Conservation (phyloP, 1,140 invertebrate genomes). For the Aphelinus atriplicis region DNA sequence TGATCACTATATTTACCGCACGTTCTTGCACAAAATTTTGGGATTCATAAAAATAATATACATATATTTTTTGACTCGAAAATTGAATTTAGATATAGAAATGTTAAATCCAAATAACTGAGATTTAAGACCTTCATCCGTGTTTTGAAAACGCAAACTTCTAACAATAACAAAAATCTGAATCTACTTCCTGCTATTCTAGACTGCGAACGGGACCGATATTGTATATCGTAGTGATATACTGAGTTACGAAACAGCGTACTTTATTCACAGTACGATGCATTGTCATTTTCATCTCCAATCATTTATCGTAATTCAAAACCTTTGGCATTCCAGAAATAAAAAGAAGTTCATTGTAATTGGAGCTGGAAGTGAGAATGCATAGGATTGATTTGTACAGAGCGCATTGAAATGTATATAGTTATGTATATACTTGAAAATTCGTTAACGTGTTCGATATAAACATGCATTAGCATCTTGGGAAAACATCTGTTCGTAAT, state of each 20-base stretch:
- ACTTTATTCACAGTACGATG: constrained; percentile 5
- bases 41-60: too few species aligned
- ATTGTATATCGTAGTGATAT: constrained; percentile 13
- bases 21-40: too few species aligned
- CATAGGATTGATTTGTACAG: constrained; percentile 41
- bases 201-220: constrained; percentile 33
- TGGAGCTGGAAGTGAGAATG: constrained; percentile 28
- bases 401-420: constrained; percentile 46
- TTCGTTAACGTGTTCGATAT: constrained; percentile 38
- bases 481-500: constrained; percentile 36
- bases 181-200: constrained; percentile 11
- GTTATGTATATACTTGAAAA: constrained; percentile 37
- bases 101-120: too few species aligned
- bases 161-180: background rate
- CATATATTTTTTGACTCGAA: too few species aligned
- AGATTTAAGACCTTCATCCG: too few species aligned
- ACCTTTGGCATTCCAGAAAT: constrained; percentile 32
- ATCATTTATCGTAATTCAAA: background rate
- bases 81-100: too few species aligned
- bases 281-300: constrained; percentile 25
- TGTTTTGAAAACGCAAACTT: too few species aligned
- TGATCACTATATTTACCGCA: too few species aligned
- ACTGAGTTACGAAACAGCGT: constrained; percentile 6
- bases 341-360: constrained; percentile 26
- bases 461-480: constrained; percentile 16